Evolutionary conservation across 2,888 invertebrate genomes (phyloP), one percentile per base, ranked within the genome.

Genomic region (Conistra vaccinii): DNA sequence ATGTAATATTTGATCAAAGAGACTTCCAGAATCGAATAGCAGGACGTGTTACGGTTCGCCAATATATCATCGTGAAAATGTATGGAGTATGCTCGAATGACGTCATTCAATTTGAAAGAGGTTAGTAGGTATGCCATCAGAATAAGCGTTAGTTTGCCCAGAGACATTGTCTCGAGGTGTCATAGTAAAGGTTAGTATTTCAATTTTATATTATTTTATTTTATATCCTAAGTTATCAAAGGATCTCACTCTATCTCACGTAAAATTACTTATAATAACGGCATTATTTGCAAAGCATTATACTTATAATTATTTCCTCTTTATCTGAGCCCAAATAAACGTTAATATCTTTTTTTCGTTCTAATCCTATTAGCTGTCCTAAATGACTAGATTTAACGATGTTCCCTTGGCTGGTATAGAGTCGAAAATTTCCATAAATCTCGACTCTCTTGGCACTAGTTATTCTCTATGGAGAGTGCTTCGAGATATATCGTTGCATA

Each of bases 211-310:
- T 42, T 45, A 42, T 63, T 51, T 51, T 39, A 39, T 10, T 42
- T 42, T 20, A 29, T 53, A 51, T 73, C n/a, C 55, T 39, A 48
- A 57, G 32, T 29, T 83, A 32, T 55, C 69, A 78, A 78, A 69
- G 42, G 83, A 73, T 73, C 58, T 79, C 84, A 73, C 84, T 82
- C 78, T 69, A 72, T 76, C 83, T 76, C 32, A 51, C 35, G 5
- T 83, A 63, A 39, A 57, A 17, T 23, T 63, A 80, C 39, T 51
- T 63, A 76, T 5, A 17, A 23, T 60, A 51, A 32, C 12, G 29
- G 68, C 39, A 61, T 48, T 74, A 69, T 75, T 48, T 69, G 57
- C 69, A 81, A 65, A 23, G 39, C 23, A 66, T 55, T 62, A 6
- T 39, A 48, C 26, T 68, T 63, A 69, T 29, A 35, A 17, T 60